Evolutionary conservation across 37 sponge, comb jelly and placozoan genomes (phyloP), one percentile per base, ranked within the genome.

Genomic region (Beroe forskalii): DNA sequence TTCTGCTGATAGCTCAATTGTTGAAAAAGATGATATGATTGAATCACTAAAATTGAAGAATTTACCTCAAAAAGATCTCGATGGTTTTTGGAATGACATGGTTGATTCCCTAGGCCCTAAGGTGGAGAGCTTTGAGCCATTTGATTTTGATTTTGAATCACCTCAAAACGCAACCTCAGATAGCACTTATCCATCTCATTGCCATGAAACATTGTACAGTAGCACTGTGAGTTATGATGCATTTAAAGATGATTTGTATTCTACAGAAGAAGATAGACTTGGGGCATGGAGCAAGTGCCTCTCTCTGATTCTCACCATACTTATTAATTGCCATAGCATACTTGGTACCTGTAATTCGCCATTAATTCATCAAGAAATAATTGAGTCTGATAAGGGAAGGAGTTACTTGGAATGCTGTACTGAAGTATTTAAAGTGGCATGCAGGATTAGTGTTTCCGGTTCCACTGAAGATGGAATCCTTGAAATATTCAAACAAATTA

Each of bases 31-130:
- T 44, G 24, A 32, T 25, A 20, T 44, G 20, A 23, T 37, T 22
- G 86, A 80, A 25, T 80, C 86, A 28, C 42, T 80, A 25, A 44
- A 41, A 27, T 25, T 80, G 4, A 41, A 35, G 6, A 80, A 80
- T 31, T 37, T 80, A 23, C 86, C 86, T 20, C 28, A 44, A 17
- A 80, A 80, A 80, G 86, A 80, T 48, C 55, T 80, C 4, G 86
- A 80, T 41, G 86, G 86, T 4, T 80, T 80, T 80, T 80, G 86
- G 86, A 80, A 80, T 44, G 86, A 80, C 55, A 80, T 80, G 86
- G 86, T 80, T 80, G 86, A 80, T 43, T 23, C 48, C 22, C 86
- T 80, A 4, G 86, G 86, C 4, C 40, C 86, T 25, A 80, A 80
- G 43, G 40, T 41, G 2, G 55, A 80, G 2, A 80, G 55, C n/a